Conservation (phyloP, 2,113 vertebrate species). For the Aleadryas rufinucha region DNA sequence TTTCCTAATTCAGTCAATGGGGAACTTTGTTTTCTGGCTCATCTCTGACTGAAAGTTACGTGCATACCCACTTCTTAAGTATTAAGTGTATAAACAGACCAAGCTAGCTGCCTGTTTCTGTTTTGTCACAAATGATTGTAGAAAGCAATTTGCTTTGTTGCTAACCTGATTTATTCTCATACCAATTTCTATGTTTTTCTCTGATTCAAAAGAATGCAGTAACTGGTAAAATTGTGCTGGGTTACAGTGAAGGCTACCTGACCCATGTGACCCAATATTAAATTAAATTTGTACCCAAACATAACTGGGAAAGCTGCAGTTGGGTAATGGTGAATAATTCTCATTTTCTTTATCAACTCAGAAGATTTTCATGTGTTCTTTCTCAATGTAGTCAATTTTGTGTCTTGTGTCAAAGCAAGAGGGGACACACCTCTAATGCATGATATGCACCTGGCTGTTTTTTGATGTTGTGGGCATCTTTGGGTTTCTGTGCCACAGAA, state of each 20-base stretch:
- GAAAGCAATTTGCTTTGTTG: not conserved
- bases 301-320: not conserved
- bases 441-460: not conserved
- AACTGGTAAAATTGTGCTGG: not conserved
- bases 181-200: not conserved
- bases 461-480: not conserved
- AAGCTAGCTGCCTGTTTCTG: not conserved
- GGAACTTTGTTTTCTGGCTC: not conserved
- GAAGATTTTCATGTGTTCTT: not conserved
- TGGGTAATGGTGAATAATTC: not conserved
- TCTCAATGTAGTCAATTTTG: not conserved
- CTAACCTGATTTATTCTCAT: not conserved
- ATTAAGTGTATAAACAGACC: not conserved
- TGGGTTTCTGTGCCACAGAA: not conserved
- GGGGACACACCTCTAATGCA: not conserved
- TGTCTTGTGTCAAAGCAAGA: not conserved
- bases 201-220: not conserved
- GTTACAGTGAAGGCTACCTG: not conserved
- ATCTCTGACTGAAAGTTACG: not conserved
- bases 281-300: not conserved
- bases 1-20: not conserved
- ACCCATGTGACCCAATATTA: not conserved
- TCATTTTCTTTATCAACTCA: not conserved
- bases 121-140: not conserved
- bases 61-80: not conserved